Percentiles rank a stretch among this genome's conserved stretches.
Conservation (phyloP, 23 tunicate species). For the Halocynthia roretzi region DNA sequence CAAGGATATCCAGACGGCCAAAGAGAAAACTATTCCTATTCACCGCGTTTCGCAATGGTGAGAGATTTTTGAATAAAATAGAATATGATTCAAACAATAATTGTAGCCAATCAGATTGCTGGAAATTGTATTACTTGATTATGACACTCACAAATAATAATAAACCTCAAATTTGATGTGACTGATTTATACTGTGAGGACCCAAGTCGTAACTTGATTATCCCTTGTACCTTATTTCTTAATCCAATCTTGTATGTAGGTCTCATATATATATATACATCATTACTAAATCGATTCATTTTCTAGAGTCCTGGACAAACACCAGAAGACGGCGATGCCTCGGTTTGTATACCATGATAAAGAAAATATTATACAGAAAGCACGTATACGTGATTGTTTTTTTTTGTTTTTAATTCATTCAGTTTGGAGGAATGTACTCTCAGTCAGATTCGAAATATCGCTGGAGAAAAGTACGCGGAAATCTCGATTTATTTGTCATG, state of each 20-base stretch:
- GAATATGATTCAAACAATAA: too few relatives aligned
- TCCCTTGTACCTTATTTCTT: too few relatives aligned
- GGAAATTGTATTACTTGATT: too few relatives aligned
- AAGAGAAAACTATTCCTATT: not conserved
- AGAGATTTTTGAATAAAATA: not conserved
- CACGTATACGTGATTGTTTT: not conserved
- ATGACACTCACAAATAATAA: too few relatives aligned
- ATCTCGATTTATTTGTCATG: conserved; percentile 81
- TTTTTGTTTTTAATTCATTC: not conserved
- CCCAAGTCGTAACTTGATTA: too few relatives aligned
- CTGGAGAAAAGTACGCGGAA: conserved; percentile 80
- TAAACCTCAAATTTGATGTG: too few relatives aligned
- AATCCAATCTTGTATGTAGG: not conserved
- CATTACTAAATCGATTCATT: not conserved
- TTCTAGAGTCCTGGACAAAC: conserved; percentile 5
- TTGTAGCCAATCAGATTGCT: too few relatives aligned
- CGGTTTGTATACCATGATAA: not conserved
- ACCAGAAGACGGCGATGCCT: conserved; percentile 5
- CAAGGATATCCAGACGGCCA: not conserved
- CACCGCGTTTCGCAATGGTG: conserved; percentile 10
- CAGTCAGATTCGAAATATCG: conserved; percentile 68
- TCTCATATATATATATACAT: not conserved
- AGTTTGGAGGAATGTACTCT: conserved; percentile 63
- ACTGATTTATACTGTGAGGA: too few relatives aligned
- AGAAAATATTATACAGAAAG: not conserved